These are phyloP conservation scores for Tupaia tana DNA, from an alignment of 2,113 vertebrate species.

Conservation along the genomic window DNA sequence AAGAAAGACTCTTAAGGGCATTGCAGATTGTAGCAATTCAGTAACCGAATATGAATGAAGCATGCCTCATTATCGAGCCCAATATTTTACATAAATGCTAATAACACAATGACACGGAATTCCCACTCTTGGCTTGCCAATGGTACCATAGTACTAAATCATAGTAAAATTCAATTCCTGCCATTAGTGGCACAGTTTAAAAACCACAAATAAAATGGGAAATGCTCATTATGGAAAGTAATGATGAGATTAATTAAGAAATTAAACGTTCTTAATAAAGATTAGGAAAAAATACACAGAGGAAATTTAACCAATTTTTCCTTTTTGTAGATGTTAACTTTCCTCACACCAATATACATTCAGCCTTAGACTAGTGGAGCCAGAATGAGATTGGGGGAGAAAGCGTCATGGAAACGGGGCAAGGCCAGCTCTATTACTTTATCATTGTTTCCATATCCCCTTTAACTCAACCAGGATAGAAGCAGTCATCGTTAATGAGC, in stretches of 20 bases:
- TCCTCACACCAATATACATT: fast-evolving
- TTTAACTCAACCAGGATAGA: not conserved
- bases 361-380: not conserved
- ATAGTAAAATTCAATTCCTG: slow-evolving; percentile 23
- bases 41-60: fast-evolving
- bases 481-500: not conserved
- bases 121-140: not conserved
- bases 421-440: not conserved
- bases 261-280: slow-evolving; percentile 39
- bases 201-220: slow-evolving; percentile 72
- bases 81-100: not conserved
- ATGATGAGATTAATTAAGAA: slow-evolving; percentile 32
- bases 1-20: not conserved
- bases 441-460: fast-evolving
- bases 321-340: not conserved
- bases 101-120: not conserved
- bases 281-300: not conserved
- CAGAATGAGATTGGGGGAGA: too few relatives aligned
- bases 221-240: slow-evolving; percentile 50
- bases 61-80: not conserved
- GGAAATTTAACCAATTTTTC: not conserved
- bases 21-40: not conserved
- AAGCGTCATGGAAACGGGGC: too few relatives aligned
- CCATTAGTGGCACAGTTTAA: slow-evolving; percentile 36
- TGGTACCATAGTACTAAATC: not conserved